phyloP scores from a whole-genome alignment of 2,888 invertebrate genomes.

The Hypomecis punctinalis region DNA sequence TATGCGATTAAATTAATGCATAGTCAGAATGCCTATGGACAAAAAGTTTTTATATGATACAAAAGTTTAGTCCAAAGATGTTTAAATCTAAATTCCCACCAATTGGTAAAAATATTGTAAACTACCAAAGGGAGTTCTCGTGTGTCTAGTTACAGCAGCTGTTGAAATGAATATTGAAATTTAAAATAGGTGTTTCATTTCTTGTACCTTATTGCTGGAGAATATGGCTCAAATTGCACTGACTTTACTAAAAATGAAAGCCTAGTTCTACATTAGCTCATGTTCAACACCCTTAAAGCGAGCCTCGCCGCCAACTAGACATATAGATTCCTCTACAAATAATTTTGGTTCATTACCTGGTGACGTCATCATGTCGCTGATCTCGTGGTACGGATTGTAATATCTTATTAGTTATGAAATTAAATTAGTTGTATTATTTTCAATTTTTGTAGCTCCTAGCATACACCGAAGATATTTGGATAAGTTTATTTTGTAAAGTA shows the following conservation, averaged over 20 bases:
- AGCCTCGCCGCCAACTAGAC: conserved; percentile 39
- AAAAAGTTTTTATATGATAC: conserved; percentile 67
- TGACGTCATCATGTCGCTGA: conserved; percentile 80
- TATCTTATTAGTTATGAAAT: conserved; percentile 84
- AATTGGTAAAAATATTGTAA: conserved; percentile 71
- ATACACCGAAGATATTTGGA: conserved; percentile 85
- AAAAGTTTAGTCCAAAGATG: conserved; percentile 80
- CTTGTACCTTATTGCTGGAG: conserved; percentile 8
- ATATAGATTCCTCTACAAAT: conserved; percentile 37
- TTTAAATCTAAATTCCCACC: conserved; percentile 78
- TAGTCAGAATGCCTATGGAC: conserved; percentile 78
- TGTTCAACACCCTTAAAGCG: not conserved
- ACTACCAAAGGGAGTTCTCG: conserved; percentile 71
- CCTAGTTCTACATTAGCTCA: not conserved
- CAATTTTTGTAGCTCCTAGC: conserved; percentile 85
- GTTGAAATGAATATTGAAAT: conserved; percentile 42
- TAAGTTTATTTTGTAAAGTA: conserved; percentile 85
- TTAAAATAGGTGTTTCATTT: conserved; percentile 22
- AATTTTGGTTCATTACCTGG: conserved; percentile 63
- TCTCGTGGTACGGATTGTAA: conserved; percentile 85
- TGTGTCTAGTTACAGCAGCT: conserved; percentile 48
- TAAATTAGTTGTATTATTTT: conserved; percentile 85
- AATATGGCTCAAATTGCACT: conserved; percentile 7
- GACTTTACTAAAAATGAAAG: not conserved
- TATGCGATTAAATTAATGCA: conserved; percentile 80